Base-by-base conservation (phyloP, 2,113 vertebrate species). In the Tragelaphus imberbis region DNA sequence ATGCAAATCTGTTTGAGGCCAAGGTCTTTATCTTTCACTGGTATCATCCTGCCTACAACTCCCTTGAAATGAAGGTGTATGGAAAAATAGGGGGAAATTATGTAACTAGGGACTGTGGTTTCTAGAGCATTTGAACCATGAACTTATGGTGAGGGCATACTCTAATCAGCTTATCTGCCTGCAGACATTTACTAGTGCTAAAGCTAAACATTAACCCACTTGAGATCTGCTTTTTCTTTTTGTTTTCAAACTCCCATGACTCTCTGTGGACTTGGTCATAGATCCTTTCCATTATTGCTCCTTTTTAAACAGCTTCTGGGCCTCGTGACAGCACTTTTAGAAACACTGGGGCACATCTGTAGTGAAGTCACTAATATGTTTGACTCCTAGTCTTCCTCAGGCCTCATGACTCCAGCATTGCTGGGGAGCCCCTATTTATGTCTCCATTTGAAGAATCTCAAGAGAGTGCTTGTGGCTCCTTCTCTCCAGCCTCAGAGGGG, bases 191-290 rank as follows among this genome's bases (percentile, higher is more conserved):
- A 33, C 93, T 75, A 21, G 84, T 1, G 2, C 86, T 90, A 63
- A 81, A 97, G 91, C 94, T 97, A 98, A 98, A 97, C 65, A 97
- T 98, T 98, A 98, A 95, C 97, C 30, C 27, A 17, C 47, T 30
- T 0, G 5, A 93, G 94, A 90, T 87, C 58, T 80, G 91, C 68
- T 30, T 97, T 97, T 92, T 44, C 80, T 85, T 94, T 94, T 89
- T 44, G 6, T 88, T 94, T 96, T 44, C 91, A 63, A 89, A 59
- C 71, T 87, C 88, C 80, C 77, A 23, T 2, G 88, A 33, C 55
- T 90, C 55, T 44, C 9, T 0, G 94, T 44, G 86, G 71, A 84
- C 93, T 90, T 92, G 80, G 71, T 91, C 89, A 92, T 21, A 97
- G 88, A 88, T 17, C n/a, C n/a, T 80, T 23, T 91, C 56, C 30